A percentile compares a stretch with the other conserved stretches of the same genome.
phyloP scores from a whole-genome alignment of 1,140 invertebrate species.

The Melitaea cinxia region DNA sequence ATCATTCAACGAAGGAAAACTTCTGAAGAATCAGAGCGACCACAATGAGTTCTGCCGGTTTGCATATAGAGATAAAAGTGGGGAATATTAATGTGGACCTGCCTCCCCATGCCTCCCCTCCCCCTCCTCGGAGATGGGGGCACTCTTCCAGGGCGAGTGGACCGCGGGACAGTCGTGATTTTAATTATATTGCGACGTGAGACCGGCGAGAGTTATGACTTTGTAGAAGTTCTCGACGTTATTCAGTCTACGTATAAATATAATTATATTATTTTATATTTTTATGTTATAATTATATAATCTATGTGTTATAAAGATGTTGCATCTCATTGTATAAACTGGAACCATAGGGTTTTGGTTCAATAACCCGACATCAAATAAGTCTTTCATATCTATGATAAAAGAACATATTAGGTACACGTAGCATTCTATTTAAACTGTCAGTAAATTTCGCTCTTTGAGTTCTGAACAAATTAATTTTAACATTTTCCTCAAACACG shows the following conservation, averaged over 20 bases:
- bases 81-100: constrained; percentile 80
- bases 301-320: background rate
- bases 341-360: too few species aligned
- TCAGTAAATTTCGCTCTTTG: background rate
- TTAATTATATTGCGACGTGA: constrained; percentile 79
- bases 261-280: background rate
- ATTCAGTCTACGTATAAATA: constrained; percentile 4
- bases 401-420: too few species aligned
- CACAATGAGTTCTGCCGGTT: constrained; percentile 80
- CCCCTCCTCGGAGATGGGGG: constrained; percentile 37
- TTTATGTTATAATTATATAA: background rate
- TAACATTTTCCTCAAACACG: background rate
- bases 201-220: constrained; percentile 67
- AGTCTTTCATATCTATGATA: too few species aligned
- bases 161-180: constrained; percentile 77
- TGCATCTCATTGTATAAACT: too few species aligned
- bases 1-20: constrained; percentile 72
- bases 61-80: constrained; percentile 82
- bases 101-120: constrained; percentile 42
- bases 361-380: too few species aligned
- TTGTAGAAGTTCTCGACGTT: constrained; percentile 43
- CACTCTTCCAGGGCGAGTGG: constrained; percentile 69
- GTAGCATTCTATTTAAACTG: background rate
- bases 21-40: constrained; percentile 69
- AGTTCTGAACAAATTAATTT: background rate